These are phyloP conservation scores for Percopsis transmontana DNA, from an alignment of 2,113 vertebrate species.

Conservation along the genomic window DNA sequence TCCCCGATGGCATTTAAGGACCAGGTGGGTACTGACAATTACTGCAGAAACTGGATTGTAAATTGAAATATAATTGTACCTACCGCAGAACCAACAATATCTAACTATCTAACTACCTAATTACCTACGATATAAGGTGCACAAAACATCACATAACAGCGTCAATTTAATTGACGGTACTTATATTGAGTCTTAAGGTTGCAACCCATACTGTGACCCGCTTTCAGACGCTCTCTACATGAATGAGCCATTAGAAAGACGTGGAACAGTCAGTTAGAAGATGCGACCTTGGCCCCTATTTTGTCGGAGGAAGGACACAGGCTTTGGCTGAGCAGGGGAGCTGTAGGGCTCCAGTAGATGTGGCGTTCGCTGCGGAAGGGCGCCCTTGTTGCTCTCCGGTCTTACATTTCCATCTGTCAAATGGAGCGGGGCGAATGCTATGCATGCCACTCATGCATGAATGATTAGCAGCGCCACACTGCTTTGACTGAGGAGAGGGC, in stretches of 20 bases:
- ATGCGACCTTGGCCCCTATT: not conserved
- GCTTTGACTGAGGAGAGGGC: constrained; percentile 15
- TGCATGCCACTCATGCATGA: constrained; percentile 26
- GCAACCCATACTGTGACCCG: too few species aligned
- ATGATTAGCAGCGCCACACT: constrained; percentile 8
- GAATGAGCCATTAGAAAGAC: not conserved
- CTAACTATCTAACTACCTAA: too few species aligned
- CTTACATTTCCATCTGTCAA: constrained; percentile 30
- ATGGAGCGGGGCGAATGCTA: constrained; percentile 11
- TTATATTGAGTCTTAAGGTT: too few species aligned
- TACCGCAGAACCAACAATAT: too few species aligned
- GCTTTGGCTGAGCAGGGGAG: not conserved
- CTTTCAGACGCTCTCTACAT: not conserved
- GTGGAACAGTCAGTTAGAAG: not conserved
- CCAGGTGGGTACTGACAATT: too few species aligned
- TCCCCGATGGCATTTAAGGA: too few species aligned
- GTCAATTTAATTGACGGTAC: too few species aligned
- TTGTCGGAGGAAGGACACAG: not conserved
- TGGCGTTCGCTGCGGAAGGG: not conserved
- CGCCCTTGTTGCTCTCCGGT: constrained; percentile 27
- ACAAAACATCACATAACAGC: too few species aligned
- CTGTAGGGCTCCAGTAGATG: not conserved
- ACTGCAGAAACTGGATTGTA: too few species aligned
- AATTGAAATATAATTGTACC: too few species aligned
- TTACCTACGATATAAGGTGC: too few species aligned